Percentiles rank a stretch among this genome's conserved stretches.
Evolutionary conservation across 2,888 invertebrate genomes (phyloP).

Genomic region (Drosophila neotestacea): DNA sequence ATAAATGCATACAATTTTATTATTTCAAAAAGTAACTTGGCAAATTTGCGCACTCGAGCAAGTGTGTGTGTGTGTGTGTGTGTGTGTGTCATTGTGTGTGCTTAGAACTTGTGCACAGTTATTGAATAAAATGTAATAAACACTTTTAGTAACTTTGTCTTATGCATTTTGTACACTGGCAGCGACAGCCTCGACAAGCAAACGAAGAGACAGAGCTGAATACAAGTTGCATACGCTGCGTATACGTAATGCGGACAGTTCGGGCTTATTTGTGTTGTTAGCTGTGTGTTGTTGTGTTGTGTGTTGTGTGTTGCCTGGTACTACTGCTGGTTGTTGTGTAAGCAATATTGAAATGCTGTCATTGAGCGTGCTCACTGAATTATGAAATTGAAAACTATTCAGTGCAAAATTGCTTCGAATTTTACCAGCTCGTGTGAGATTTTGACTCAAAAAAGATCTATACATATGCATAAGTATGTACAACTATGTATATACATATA

Average conservation of each 20-base stretch:
- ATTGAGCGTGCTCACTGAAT: conserved; percentile 83
- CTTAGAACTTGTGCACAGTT: conserved; percentile 56
- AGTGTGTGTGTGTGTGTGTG: conserved; percentile 28
- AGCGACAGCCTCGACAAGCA: conserved; percentile 41
- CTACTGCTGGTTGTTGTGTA: conserved; percentile 54
- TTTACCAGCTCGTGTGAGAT: conserved; percentile 59
- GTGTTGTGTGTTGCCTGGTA: conserved; percentile 14
- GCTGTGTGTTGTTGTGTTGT: conserved; percentile 17
- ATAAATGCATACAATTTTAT: conserved; percentile 77
- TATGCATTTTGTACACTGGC: conserved; percentile 59
- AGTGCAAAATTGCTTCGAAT: conserved; percentile 76
- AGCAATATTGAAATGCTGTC: conserved; percentile 80
- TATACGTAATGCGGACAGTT: conserved; percentile 68
- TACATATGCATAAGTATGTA: conserved; percentile 9
- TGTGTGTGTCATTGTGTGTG: conserved; percentile 13
- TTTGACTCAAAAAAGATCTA: conserved; percentile 12
- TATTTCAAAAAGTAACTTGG: conserved; percentile 73
- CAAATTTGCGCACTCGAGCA: conserved; percentile 63
- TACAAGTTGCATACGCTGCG: conserved; percentile 58
- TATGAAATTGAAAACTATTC: conserved; percentile 84
- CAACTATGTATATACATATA: conserved; percentile 3
- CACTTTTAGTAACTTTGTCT: conserved; percentile 80
- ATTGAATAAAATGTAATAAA: conserved; percentile 80
- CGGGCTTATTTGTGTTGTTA: conserved; percentile 54
- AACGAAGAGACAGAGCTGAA: conserved; percentile 14